phyloP scores from a whole-genome alignment of 2,888 invertebrate genomes.

The Andrena chrysosceles region DNA sequence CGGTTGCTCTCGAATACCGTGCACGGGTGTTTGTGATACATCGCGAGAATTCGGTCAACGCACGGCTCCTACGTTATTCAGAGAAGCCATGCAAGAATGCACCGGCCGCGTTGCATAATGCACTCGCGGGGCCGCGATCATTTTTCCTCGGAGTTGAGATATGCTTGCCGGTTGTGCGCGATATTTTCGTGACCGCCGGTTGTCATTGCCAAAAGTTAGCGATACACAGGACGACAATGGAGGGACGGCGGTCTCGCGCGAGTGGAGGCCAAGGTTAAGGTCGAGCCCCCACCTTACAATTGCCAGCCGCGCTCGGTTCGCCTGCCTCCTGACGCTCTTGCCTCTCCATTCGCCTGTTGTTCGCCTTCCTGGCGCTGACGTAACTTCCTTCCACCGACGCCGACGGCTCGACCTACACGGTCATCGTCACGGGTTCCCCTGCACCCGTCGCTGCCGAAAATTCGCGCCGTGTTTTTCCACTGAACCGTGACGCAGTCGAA shows the following conservation, averaged over 20 bases:
- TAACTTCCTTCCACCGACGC: constrained; percentile 55
- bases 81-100: background rate
- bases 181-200: constrained; percentile 78
- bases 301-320: constrained; percentile 34
- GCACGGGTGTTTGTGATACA: background rate
- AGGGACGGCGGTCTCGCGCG: constrained; percentile 65
- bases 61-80: background rate
- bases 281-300: constrained; percentile 64
- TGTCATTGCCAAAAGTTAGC: constrained; percentile 81
- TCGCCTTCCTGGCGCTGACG: constrained; percentile 53
- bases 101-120: constrained; percentile 45
- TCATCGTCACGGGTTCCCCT: constrained; percentile 35
- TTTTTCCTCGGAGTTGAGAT: constrained; percentile 28
- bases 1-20: too few relatives aligned
- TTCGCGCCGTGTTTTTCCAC: background rate
- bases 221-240: constrained; percentile 72
- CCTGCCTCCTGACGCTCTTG: constrained; percentile 23
- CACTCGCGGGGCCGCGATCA: background rate
- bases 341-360: constrained; percentile 19
- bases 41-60: constrained; percentile 47
- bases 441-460: constrained; percentile 7
- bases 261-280: constrained; percentile 82
- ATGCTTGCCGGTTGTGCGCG: constrained; percentile 59
- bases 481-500: background rate
- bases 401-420: constrained; percentile 47